These are phyloP conservation scores for Dasypolia templi DNA, from an alignment of 2,888 invertebrate genomes.

Conservation along the genomic window DNA sequence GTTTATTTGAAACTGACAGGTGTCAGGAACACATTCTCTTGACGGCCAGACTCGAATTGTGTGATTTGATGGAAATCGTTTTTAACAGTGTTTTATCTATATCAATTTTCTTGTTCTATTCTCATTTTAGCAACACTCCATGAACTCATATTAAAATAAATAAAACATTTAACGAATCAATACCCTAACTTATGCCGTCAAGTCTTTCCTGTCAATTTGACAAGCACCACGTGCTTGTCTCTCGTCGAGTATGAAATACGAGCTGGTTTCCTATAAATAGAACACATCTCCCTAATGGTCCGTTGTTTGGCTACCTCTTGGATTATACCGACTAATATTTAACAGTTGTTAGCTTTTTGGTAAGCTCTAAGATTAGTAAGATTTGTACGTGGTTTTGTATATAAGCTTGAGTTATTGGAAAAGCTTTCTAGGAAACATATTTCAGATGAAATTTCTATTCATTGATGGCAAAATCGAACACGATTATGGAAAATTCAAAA, in stretches of 20 bases:
- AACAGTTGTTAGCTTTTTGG: slow-evolving; percentile 53
- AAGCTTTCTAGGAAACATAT: not conserved
- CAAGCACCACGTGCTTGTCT: slow-evolving; percentile 81
- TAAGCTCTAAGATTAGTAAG: slow-evolving; percentile 49
- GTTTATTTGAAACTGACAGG: too few relatives aligned
- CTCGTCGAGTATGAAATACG: slow-evolving; percentile 56
- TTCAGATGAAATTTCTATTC: not conserved
- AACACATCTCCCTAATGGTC: slow-evolving; percentile 83
- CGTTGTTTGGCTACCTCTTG: slow-evolving; percentile 79
- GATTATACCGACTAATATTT: slow-evolving; percentile 69
- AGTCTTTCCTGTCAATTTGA: slow-evolving; percentile 52
- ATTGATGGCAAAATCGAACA: not conserved
- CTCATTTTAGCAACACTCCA: too few relatives aligned
- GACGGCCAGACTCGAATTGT: too few relatives aligned
- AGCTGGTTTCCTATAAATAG: slow-evolving; percentile 61
- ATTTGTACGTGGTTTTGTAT: slow-evolving; percentile 30
- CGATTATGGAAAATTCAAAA: not conserved
- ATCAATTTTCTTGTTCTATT: too few relatives aligned
- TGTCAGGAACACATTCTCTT: too few relatives aligned
- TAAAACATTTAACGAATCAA: not conserved
- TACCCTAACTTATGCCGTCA: slow-evolving; percentile 38
- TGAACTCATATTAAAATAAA: too few relatives aligned
- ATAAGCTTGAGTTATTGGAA: slow-evolving; percentile 51
- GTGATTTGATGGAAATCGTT: too few relatives aligned
- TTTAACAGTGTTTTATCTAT: too few relatives aligned